Percentiles rank a stretch among this genome's conserved stretches.
Evolutionary conservation across 2,797 vertebrate genomes (phyloP).

Genomic region (Tinamus major): DNA sequence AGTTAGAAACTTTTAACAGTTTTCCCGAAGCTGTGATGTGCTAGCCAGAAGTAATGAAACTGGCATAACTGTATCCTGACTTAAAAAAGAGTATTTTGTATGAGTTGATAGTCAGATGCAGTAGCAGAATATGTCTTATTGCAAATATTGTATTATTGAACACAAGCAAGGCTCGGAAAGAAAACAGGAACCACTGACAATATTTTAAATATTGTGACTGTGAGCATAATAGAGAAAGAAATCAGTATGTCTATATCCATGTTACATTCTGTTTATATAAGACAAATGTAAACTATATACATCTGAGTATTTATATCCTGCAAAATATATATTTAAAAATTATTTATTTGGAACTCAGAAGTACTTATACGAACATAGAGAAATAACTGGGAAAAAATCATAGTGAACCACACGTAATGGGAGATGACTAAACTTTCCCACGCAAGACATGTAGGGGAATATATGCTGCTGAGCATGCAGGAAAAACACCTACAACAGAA

Average conservation of each 20-base stretch:
- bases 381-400: neutral
- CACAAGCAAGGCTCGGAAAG: neutral
- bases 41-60: neutral
- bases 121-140: neutral
- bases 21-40: neutral
- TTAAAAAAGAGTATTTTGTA: neutral
- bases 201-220: neutral
- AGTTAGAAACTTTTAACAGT: neutral
- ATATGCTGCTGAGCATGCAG: neutral
- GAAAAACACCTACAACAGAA: neutral
- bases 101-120: neutral
- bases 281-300: neutral
- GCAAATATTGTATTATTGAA: neutral
- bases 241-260: neutral
- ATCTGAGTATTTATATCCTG: neutral
- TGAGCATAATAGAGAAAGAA: neutral
- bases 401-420: neutral
- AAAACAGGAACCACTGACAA: neutral
- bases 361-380: neutral
- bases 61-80: neutral
- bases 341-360: neutral
- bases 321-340: neutral
- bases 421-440: neutral
- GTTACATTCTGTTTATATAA: neutral
- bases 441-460: rapidly evolving